phyloP scores from a whole-genome alignment of 1,140 invertebrate genomes.

The Leptinotarsa lineolata region DNA sequence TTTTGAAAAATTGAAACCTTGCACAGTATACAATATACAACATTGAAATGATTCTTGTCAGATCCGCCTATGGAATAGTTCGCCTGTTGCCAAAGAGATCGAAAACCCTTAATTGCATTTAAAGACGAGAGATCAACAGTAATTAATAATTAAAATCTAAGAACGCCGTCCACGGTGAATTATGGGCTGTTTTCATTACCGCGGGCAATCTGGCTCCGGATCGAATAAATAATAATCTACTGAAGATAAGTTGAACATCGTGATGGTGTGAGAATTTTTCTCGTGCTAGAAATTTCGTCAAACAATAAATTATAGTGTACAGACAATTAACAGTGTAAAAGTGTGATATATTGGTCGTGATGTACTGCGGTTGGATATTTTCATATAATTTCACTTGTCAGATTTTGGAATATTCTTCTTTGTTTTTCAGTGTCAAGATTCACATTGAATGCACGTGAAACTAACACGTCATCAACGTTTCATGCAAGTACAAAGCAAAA shows the following conservation, averaged over 20 bases:
- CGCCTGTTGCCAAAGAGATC: constrained; percentile 6
- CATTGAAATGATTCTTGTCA: background rate
- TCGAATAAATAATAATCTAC: constrained; percentile 26
- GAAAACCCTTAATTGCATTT: constrained; percentile 36
- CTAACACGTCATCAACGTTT: no score
- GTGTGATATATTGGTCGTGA: constrained; percentile 9
- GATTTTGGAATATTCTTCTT: no score
- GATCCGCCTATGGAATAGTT: background rate
- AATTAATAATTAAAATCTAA: constrained; percentile 41
- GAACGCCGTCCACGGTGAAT: constrained; percentile 33
- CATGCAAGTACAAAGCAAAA: no score
- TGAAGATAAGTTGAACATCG: constrained; percentile 24
- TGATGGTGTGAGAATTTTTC: constrained; percentile 21
- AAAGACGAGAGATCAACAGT: constrained; percentile 38
- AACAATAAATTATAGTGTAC: constrained; percentile 23
- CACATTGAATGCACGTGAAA: no score
- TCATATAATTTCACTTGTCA: background rate
- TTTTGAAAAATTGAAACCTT: no score
- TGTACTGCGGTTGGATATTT: background rate
- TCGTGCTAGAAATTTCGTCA: constrained; percentile 20
- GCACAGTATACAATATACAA: no score
- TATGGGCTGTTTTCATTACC: constrained; percentile 32
- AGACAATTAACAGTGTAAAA: constrained; percentile 15
- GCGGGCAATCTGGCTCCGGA: constrained; percentile 5
- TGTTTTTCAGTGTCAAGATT: no score